Percentiles rank a stretch among this genome's conserved stretches.
These are phyloP conservation scores for Cataglyphis altisquamis DNA, from an alignment of 2,888 invertebrate species.

Conservation along the genomic window DNA sequence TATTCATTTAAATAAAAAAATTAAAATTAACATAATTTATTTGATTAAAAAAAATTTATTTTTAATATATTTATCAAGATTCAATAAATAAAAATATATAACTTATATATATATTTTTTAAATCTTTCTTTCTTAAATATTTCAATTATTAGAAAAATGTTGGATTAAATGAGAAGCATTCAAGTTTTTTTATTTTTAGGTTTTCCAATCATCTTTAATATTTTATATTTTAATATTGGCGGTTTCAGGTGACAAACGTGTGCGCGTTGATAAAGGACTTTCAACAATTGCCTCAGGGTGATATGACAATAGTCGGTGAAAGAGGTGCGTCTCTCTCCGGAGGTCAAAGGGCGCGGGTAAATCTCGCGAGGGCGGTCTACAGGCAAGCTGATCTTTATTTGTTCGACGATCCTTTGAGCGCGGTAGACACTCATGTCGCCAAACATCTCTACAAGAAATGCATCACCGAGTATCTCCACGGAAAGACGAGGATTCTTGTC, in stretches of 20 bases:
- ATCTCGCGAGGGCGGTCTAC: constrained; percentile 92
- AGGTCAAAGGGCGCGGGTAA: constrained; percentile 94
- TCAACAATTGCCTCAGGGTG: constrained; percentile 91
- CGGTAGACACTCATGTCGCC: constrained; percentile 93
- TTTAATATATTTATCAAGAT: not conserved
- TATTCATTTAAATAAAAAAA: too few relatives aligned
- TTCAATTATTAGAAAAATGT: not conserved
- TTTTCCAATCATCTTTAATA: not conserved
- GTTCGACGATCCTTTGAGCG: constrained; percentile 93
- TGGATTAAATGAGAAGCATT: not conserved
- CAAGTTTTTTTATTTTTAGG: not conserved
- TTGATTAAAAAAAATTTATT: too few relatives aligned
- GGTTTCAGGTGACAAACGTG: constrained; percentile 88
- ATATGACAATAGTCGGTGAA: constrained; percentile 93
- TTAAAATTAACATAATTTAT: too few relatives aligned
- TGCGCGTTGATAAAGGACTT: constrained; percentile 91
- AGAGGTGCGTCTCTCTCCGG: constrained; percentile 93
- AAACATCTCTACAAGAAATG: constrained; percentile 92
- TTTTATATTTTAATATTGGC: not conserved
- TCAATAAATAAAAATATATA: not conserved
- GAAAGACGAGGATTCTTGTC: constrained; percentile 89
- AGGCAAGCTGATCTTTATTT: constrained; percentile 93
- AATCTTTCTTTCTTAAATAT: not conserved
- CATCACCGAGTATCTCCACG: constrained; percentile 88
- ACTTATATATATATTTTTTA: not conserved